Percentiles rank a stretch among this genome's conserved stretches.
Conservation (phyloP, 2,797 vertebrate genomes). For the Microctenopoma steveboyesi region DNA sequence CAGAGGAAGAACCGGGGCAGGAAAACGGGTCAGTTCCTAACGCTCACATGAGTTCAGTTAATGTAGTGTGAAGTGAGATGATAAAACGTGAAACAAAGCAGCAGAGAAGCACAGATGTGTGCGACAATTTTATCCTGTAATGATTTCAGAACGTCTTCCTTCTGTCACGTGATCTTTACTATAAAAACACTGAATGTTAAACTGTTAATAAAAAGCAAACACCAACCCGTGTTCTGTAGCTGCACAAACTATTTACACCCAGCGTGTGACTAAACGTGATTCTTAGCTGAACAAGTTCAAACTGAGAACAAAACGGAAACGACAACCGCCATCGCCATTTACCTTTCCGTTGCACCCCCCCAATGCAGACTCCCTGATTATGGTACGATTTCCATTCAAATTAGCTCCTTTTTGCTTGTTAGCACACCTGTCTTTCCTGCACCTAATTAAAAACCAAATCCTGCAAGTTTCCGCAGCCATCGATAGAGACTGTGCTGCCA, state of each 20-base stretch:
- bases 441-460: constrained; percentile 83
- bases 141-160: no score
- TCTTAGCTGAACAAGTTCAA: constrained; percentile 30
- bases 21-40: background rate
- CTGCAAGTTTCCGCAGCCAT: constrained; percentile 85
- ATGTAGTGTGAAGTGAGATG: background rate
- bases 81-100: background rate
- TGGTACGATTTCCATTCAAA: constrained; percentile 77
- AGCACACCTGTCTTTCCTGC: constrained; percentile 82
- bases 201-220: no score
- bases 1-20: background rate
- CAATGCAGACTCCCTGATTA: constrained; percentile 29
- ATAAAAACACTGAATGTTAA: no score
- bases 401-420: constrained; percentile 76
- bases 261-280: background rate
- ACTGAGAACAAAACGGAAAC: constrained; percentile 4
- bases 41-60: no score
- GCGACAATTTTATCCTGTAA: background rate
- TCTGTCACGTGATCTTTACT: no score
- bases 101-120: background rate
- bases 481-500: constrained; percentile 80
- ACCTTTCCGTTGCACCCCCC: constrained; percentile 43
- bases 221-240: no score
- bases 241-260: background rate
- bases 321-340: constrained; percentile 25